Conservation (phyloP, 2,888 invertebrate genomes). For the Dasypolia templi region DNA sequence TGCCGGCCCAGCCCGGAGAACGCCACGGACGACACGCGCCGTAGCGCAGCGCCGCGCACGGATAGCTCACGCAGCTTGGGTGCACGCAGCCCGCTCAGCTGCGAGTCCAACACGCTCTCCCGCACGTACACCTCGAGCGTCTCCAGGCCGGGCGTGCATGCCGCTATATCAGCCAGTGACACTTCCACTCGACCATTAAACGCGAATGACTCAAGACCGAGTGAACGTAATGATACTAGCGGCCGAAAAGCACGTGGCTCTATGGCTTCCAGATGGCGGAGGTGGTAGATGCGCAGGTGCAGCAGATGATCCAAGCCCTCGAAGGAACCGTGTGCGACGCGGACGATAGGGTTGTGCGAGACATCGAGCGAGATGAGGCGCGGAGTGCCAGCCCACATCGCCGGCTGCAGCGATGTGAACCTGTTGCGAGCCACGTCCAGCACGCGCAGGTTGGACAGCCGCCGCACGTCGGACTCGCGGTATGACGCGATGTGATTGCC, state of each 20-base stretch:
- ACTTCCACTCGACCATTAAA: constrained; percentile 77
- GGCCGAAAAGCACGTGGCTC: constrained; percentile 93
- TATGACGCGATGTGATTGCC: constrained; percentile 92
- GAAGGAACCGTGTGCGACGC: constrained; percentile 92
- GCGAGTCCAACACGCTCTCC: constrained; percentile 92
- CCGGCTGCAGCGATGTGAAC: constrained; percentile 92
- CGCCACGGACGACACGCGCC: constrained; percentile 92
- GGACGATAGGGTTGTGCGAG: constrained; percentile 94
- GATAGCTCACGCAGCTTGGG: constrained; percentile 94
- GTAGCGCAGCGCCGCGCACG: constrained; percentile 93
- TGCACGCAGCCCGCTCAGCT: constrained; percentile 92
- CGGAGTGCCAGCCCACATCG: constrained; percentile 92
- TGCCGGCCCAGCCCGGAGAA: constrained; percentile 92
- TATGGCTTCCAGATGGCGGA: constrained; percentile 92
- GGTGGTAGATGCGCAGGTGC: constrained; percentile 92
- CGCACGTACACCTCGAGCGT: constrained; percentile 90
- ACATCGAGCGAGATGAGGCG: constrained; percentile 93
- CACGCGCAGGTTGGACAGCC: constrained; percentile 91
- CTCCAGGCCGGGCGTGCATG: constrained; percentile 73
- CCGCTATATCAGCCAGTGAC: constrained; percentile 70
- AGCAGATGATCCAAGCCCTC: constrained; percentile 92
- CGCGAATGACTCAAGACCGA: constrained; percentile 92
- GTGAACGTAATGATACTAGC: constrained; percentile 91
- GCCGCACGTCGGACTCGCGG: constrained; percentile 91
- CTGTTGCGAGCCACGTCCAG: constrained; percentile 93